phyloP scores from a whole-genome alignment of 2,888 invertebrate species.

The Atethmia centrago region DNA sequence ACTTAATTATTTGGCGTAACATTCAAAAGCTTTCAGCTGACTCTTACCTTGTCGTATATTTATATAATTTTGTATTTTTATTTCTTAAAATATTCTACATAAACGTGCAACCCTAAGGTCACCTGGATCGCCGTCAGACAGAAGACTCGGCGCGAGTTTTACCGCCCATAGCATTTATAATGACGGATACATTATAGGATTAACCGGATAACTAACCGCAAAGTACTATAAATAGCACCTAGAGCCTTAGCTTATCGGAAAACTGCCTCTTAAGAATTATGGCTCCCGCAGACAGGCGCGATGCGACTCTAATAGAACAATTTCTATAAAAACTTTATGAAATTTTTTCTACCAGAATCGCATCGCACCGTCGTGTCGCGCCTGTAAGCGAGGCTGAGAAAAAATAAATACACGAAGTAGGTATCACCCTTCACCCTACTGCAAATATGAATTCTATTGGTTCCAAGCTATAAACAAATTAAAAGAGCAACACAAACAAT shows the following conservation, averaged over 20 bases:
- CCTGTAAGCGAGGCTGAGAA: not conserved
- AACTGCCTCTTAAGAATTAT: not conserved
- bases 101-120: conserved; percentile 21
- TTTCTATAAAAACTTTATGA: too few species aligned
- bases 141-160: conserved; percentile 23
- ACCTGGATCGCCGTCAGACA: conserved; percentile 3
- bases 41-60: not conserved
- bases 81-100: not conserved
- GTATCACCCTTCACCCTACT: not conserved
- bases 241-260: not conserved
- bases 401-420: not conserved
- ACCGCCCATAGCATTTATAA: conserved; percentile 44
- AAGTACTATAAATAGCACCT: not conserved
- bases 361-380: too few species aligned
- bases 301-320: too few species aligned
- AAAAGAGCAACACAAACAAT: not conserved
- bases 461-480: not conserved
- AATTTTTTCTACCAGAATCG: too few species aligned
- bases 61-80: not conserved
- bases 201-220: conserved; percentile 39
- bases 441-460: not conserved
- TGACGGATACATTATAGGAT: conserved; percentile 32
- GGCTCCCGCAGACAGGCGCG: too few species aligned
- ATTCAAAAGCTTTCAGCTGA: conserved; percentile 12
- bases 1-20: conserved; percentile 18